phyloP scores from a whole-genome alignment of 2,888 invertebrate species.

The Caenorhabditis drosophilae region DNA sequence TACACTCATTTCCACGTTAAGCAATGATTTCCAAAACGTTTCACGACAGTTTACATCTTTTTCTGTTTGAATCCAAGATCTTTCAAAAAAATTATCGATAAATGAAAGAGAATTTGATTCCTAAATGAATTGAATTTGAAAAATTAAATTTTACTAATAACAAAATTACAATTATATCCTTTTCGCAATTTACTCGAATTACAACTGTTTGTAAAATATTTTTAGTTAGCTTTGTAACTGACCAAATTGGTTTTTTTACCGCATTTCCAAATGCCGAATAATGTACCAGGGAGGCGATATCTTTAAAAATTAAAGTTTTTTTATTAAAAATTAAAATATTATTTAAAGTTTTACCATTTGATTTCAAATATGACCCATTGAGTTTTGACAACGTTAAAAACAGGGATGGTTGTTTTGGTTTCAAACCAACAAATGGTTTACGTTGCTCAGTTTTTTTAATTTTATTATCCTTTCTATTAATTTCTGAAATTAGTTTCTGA shows the following conservation, averaged over 20 bases:
- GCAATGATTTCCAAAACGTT: constrained; percentile 53
- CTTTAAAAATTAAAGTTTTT: too few relatives aligned
- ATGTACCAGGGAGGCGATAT: constrained; percentile 40
- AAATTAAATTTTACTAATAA: neutral
- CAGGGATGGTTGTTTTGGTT: too few relatives aligned
- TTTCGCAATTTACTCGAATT: constrained; percentile 51
- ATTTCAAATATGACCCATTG: too few relatives aligned
- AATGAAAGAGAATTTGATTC: constrained; percentile 37
- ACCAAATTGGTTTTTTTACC: constrained; percentile 43
- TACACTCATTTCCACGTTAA: constrained; percentile 44
- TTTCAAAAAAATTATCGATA: constrained; percentile 52
- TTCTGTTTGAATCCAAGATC: constrained; percentile 42
- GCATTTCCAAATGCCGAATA: constrained; percentile 39
- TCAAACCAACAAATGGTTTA: too few relatives aligned
- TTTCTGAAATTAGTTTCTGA: too few relatives aligned
- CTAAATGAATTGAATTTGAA: constrained; percentile 33
- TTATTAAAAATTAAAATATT: too few relatives aligned
- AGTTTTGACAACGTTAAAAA: too few relatives aligned
- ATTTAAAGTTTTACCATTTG: too few relatives aligned
- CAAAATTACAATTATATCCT: constrained; percentile 50
- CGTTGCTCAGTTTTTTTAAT: too few relatives aligned
- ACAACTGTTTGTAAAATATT: constrained; percentile 47
- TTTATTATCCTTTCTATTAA: too few relatives aligned
- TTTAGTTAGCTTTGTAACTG: constrained; percentile 15
- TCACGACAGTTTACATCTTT: constrained; percentile 37